Percentiles rank a stretch among this genome's conserved stretches.
phyloP scores from a whole-genome alignment of 2,888 invertebrate genomes.

The Tanytarsus gracilentus region DNA sequence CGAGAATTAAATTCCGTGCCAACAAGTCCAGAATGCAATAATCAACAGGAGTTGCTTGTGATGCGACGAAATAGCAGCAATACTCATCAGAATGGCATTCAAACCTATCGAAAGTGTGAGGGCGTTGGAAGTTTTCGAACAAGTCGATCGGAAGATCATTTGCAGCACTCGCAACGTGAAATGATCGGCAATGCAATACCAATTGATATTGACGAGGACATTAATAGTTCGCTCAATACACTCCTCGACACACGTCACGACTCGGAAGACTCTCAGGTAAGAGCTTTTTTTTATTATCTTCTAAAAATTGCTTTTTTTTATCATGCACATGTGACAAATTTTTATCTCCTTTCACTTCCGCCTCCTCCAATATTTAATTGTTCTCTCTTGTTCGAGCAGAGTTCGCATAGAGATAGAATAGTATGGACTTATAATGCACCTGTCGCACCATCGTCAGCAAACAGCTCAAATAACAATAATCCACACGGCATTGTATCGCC shows the following conservation, averaged over 20 bases:
- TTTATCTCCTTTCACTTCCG: no score
- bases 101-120: slow-evolving; percentile 44
- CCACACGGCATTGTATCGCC: slow-evolving; percentile 28
- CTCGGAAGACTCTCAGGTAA: slow-evolving; percentile 44
- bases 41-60: slow-evolving; percentile 33
- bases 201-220: slow-evolving; percentile 86
- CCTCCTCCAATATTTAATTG: slow-evolving; percentile 15
- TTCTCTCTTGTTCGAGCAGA: slow-evolving; percentile 35
- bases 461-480: slow-evolving; percentile 31
- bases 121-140: slow-evolving; percentile 72
- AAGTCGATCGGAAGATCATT: slow-evolving; percentile 84
- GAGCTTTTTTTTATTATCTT: background rate
- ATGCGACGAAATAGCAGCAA: slow-evolving; percentile 33
- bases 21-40: slow-evolving; percentile 54
- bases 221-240: slow-evolving; percentile 87
- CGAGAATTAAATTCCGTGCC: slow-evolving; percentile 54
- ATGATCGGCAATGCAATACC: slow-evolving; percentile 69
- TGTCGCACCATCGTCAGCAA: slow-evolving; percentile 51
- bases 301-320: background rate
- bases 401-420: slow-evolving; percentile 52
- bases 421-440: slow-evolving; percentile 91
- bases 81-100: slow-evolving; percentile 46
- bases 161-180: slow-evolving; percentile 54
- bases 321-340: background rate
- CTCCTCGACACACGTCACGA: slow-evolving; percentile 68